These are phyloP conservation scores for Oryctes rhinoceros DNA, from an alignment of 1,140 invertebrate genomes.

Conservation along the genomic window DNA sequence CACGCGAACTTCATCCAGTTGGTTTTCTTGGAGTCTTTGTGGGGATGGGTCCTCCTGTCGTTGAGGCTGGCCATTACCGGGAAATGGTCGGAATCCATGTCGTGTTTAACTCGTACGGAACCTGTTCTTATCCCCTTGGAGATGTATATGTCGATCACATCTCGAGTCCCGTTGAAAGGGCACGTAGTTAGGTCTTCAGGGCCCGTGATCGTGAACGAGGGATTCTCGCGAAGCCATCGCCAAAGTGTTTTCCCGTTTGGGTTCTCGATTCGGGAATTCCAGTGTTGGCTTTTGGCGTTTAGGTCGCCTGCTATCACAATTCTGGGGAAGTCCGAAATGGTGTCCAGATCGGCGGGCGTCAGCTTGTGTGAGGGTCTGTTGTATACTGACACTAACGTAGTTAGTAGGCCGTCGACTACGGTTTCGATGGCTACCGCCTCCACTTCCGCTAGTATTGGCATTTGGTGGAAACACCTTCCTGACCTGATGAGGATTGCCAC, in stretches of 20 bases:
- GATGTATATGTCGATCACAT: slow-evolving; percentile 9
- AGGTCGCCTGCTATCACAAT: slow-evolving; percentile 17
- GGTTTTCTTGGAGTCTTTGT: neutral
- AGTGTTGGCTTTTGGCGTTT: slow-evolving; percentile 26
- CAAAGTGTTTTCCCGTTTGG: slow-evolving; percentile 7
- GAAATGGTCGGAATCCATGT: slow-evolving; percentile 23
- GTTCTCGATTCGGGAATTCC: neutral
- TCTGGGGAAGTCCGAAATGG: neutral
- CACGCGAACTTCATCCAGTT: slow-evolving; percentile 30
- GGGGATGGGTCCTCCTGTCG: neutral
- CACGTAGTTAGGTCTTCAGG: neutral
- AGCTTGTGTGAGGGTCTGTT: neutral
- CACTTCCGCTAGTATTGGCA: neutral
- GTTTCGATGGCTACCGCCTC: neutral
- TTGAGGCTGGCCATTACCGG: neutral
- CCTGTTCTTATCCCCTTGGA: neutral
- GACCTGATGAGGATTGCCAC: slow-evolving; percentile 12
- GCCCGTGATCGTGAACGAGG: neutral
- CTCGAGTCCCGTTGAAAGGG: neutral
- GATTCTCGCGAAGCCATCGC: neutral
- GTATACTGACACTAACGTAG: neutral
- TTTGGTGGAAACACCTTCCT: neutral
- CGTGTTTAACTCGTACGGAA: neutral
- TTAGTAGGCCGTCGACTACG: neutral
- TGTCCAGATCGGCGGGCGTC: neutral